Base-by-base conservation (phyloP, 1,140 invertebrate species). In the Drosophila ogumai region DNA sequence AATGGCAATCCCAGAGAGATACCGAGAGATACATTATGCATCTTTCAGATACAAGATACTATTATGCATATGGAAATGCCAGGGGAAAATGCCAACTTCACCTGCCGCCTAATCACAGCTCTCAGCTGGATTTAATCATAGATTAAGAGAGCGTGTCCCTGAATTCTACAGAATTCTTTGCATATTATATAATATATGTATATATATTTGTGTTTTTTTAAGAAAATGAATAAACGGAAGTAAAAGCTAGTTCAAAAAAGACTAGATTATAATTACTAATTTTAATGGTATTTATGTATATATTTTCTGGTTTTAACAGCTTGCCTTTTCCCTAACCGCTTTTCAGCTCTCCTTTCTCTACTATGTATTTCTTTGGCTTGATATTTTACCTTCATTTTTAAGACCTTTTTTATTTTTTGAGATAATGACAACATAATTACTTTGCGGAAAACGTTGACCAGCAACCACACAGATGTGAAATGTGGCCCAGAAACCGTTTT, bases 401-500 rank as follows among this genome's bases (percentile, higher is more conserved):
- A n/a, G 9, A 17, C 3, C 31, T 19, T 22, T 38, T 32, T 32
- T 32, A 32, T 32, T 32, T 17, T 50, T 55, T 41, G 38, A 52
- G 22, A 22, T 80, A 85, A 77, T 84, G 81, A 85, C 81, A 85
- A 80, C 68, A 80, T 85, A 85, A 85, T 85, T 85, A 81, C 73
- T 65, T 84, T 49, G 49, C 61, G 10, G 17, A 75, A 76, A 82
- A 69, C 61, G 46, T 43, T 82, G 6, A 41, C 40, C 40, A 47
- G 22, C 46, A 28, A 15, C 38, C 46, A 6, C 41, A 44, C 31
- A 60, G 32, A 63, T 75, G 64, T 66, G 64, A 79, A 79, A 66
- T 75, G 69, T 67, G 59, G 68, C 50, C 31, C 50, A 79, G 56
- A 54, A 66, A 71, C 78, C 81, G 61, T 64, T 84, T 84, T 84